Percentiles rank a stretch among this genome's conserved stretches.
phyloP scores from a whole-genome alignment of 37 sponge, comb jelly and placozoan species.

The Oopsacas minuta region DNA sequence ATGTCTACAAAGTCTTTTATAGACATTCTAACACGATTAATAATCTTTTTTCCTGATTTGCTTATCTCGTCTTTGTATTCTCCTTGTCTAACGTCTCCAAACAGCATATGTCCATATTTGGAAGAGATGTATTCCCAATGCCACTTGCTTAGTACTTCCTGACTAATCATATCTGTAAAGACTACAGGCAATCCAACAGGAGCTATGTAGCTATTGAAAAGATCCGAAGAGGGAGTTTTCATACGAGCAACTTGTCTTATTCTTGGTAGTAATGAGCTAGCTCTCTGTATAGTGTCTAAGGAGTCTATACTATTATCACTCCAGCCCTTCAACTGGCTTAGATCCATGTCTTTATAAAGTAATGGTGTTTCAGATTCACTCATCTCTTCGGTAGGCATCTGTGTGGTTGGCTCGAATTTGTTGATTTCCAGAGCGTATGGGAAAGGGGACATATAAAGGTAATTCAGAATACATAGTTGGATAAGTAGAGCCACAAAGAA shows the following conservation, averaged over 20 bases:
- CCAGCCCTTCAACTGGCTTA: background rate
- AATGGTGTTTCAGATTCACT: background rate
- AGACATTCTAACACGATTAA: conserved; percentile 42
- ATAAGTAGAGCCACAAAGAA: background rate
- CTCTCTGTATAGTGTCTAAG: background rate
- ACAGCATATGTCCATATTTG: conserved; percentile 51
- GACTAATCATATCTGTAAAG: conserved; percentile 63
- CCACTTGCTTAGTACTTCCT: conserved; percentile 39
- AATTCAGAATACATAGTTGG: background rate
- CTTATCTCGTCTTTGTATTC: conserved; percentile 33
- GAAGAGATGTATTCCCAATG: conserved; percentile 50
- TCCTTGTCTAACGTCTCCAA: conserved; percentile 63
- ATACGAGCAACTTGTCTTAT: conserved; percentile 41
- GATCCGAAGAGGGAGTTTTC: conserved; percentile 42
- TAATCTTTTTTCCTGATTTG: conserved; percentile 42
- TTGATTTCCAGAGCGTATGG: background rate
- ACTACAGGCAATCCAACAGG: conserved; percentile 64
- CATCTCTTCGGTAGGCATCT: too few species aligned
- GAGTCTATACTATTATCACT: background rate
- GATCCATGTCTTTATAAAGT: background rate
- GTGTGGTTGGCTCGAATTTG: background rate
- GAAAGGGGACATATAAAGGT: background rate
- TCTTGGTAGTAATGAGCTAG: conserved; percentile 42
- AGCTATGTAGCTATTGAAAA: conserved; percentile 71
- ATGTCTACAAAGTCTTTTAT: conserved; percentile 64